Evolutionary conservation across 2,797 vertebrate genomes (phyloP), one percentile per base, ranked within the genome.

Genomic region (Labeo calbasu): DNA sequence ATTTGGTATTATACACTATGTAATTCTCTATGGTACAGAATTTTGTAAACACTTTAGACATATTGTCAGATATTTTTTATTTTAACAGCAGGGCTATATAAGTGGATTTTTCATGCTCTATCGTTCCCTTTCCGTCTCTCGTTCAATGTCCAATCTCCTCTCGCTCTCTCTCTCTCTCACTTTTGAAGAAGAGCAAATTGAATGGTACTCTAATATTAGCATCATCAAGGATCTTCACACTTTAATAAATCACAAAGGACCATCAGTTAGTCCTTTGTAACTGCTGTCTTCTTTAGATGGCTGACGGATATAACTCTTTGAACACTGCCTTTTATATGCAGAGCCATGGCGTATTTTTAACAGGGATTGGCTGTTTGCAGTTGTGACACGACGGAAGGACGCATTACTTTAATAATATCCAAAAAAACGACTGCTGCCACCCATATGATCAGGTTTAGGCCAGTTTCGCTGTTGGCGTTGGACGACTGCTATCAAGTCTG

Each of bases 181-280:
- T 92, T 94, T 87, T 90, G 75, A 82, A 93, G 94, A 93, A 92
- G 89, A 92, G 92, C 90, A 91, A 92, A 93, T 92, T 93, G 89
- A 94, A 93, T 93, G 90, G 89, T 94, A 93, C 93, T 94, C 92
- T 93, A 93, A 91, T 94, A 94, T 93, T 93, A 94, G 90, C 94
- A 93, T 92, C 92, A 94, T 91, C 92, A 91, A 90, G 87, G 88
- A 93, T 91, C 90, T 91, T 92, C 91, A 93, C 92, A 90, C 91
- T 95, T 94, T 94, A 95, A 94, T 95, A 92, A 93, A 93, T 92
- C 93, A 94, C 92, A 91, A 93, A 94, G 92, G 92, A 89, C 89
- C 93, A 94, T 94, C 93, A 93, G 92, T 94, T 91, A 93, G 91
- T 89, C 88, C 93, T 92, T 93, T 93, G 87, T 88, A 92, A 93